These are phyloP conservation scores for Struthio camelus DNA, from an alignment of 2,113 vertebrate species.

Conservation along the genomic window DNA sequence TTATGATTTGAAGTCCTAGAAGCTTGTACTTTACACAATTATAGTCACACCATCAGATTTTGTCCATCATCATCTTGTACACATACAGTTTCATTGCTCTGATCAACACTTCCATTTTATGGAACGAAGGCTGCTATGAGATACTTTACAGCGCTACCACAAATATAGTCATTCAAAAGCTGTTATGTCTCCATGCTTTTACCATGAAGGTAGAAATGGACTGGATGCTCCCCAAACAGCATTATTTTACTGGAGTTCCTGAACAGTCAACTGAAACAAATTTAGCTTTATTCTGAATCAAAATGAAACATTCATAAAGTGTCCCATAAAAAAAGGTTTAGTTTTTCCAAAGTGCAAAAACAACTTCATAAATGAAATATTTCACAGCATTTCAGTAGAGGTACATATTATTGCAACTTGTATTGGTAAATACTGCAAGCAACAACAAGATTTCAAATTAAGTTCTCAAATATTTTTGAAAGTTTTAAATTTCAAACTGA, in stretches of 20 bases:
- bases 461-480: background rate
- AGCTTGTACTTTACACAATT: background rate
- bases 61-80: background rate
- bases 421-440: background rate
- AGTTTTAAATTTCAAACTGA: background rate
- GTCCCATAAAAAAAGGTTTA: background rate
- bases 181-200: background rate
- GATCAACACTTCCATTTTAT: background rate
- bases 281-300: conserved; percentile 16
- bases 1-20: background rate
- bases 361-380: background rate
- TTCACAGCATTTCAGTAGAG: conserved; percentile 20
- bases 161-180: background rate
- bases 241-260: background rate
- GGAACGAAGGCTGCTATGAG: background rate
- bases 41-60: background rate
- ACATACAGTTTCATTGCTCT: background rate
- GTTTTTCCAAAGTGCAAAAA: background rate
- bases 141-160: background rate
- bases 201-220: background rate
- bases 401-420: background rate
- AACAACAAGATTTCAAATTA: background rate
- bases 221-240: background rate
- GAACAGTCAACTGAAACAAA: background rate
- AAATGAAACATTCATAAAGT: background rate